Percentiles rank a stretch among this genome's conserved stretches.
phyloP scores from a whole-genome alignment of 1,140 invertebrate genomes.

The Drosophila punjabiensis region DNA sequence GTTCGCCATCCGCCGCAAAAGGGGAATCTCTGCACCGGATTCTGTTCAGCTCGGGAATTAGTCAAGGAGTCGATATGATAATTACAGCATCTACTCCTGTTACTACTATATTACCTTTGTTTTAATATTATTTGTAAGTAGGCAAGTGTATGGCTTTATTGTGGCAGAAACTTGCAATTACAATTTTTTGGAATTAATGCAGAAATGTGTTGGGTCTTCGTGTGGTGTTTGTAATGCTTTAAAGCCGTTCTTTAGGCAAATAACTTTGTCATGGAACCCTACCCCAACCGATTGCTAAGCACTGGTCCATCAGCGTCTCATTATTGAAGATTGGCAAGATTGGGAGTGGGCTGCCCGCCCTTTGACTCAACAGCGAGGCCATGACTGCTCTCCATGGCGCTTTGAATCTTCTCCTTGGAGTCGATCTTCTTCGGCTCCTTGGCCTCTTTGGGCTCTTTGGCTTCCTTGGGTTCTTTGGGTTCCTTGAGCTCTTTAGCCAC shows the following conservation, averaged over 20 bases:
- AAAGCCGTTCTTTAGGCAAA: slow-evolving; percentile 3
- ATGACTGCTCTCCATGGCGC: neutral
- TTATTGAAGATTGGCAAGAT: neutral
- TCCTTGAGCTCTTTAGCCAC: too few relatives aligned
- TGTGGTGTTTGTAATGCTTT: slow-evolving; percentile 13
- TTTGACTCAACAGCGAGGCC: neutral
- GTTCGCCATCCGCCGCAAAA: slow-evolving; percentile 27
- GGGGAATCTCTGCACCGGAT: slow-evolving; percentile 17
- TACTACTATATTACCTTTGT: neutral
- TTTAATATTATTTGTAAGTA: too few relatives aligned
- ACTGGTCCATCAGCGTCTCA: neutral
- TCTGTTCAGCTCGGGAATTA: slow-evolving; percentile 1
- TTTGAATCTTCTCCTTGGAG: neutral
- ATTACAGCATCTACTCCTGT: neutral
- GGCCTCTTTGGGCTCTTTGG: too few relatives aligned
- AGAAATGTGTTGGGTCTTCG: slow-evolving; percentile 1
- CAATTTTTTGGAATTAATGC: slow-evolving; percentile 19
- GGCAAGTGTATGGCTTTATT: slow-evolving; percentile 13
- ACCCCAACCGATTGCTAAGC: neutral
- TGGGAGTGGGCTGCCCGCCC: neutral
- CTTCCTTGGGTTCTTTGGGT: too few relatives aligned
- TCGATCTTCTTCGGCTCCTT: neutral
- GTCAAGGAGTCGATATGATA: neutral
- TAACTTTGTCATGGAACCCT: neutral
- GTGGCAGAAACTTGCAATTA: slow-evolving; percentile 4